Base-by-base conservation (phyloP, 2,797 vertebrate species). In the Hypotaenidia philippensis region DNA sequence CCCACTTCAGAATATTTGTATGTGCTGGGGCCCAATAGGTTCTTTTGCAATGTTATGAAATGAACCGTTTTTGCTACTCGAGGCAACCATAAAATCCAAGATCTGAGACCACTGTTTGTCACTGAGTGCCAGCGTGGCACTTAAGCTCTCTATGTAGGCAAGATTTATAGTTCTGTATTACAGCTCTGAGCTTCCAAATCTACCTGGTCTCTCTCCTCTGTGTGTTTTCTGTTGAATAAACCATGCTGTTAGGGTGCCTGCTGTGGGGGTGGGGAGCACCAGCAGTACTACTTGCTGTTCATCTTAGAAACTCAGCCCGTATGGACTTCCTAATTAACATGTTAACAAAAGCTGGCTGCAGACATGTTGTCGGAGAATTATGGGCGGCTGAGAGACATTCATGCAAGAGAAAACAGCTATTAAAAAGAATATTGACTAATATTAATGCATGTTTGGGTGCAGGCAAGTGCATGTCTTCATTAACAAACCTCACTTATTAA, bases 361-460 rank as follows among this genome's bases (percentile, higher is more conserved):
- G 86, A 93, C 83, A 70, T 76, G 41, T 71, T 81, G 78, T 68
- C 63, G 84, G 85, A 95, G 90, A 95, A 89, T 93, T 90, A 93
- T 5, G 16, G 47, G 53, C 89, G 88, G 59, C 60, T 92, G 77
- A 82, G 70, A 90, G 59, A 95, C 25, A 74, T 70, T 79, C 31
- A 57, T 83, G 75, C 38, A 85, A 90, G 49, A 90, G 78, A 86
- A 94, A 94, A 50, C 21, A 68, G 72, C 60, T 92, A 87, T 90
- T 92, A 87, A 77, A 92, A 90, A 74, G 34, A 89, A 90, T 94
- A 96, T 90, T 92, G 78, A 83, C 60, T 60, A 90, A 93, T 93
- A 94, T 83, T 68, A 56, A 87, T 65, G 49, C 15, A n/a, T 64
- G 44, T 90, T 90, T 94, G 40, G 61, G 66, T 71, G 49, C 29